These are phyloP conservation scores for Meteorus colon DNA, from an alignment of 2,888 invertebrate species.

Conservation along the genomic window DNA sequence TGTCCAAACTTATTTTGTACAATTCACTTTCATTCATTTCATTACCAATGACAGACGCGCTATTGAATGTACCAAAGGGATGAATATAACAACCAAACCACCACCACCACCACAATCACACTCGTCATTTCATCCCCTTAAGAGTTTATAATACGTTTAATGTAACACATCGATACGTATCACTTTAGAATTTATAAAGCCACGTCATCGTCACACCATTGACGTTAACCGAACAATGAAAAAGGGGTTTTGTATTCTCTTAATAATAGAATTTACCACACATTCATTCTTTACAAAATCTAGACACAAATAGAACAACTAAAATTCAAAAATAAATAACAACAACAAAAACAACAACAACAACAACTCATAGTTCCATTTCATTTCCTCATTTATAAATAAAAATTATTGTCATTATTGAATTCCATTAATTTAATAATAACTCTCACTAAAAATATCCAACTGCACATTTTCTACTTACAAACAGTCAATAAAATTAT, in stretches of 20 bases:
- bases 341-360: not conserved
- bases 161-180: constrained; percentile 52
- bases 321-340: not conserved
- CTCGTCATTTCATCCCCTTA: constrained; percentile 26
- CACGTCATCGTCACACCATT: constrained; percentile 54
- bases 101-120: not conserved
- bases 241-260: constrained; percentile 64
- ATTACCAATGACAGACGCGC: constrained; percentile 49
- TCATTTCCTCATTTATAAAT: too few relatives aligned
- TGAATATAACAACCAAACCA: constrained; percentile 42
- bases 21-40: constrained; percentile 10
- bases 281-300: not conserved
- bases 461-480: too few relatives aligned
- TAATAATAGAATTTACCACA: constrained; percentile 53
- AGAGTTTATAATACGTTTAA: not conserved
- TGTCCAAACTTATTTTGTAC: not conserved
- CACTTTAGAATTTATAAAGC: constrained; percentile 63
- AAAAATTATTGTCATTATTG: too few relatives aligned
- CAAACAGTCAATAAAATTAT: too few relatives aligned
- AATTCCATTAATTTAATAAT: too few relatives aligned
- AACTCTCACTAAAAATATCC: too few relatives aligned
- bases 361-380: not conserved
- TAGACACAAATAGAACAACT: not conserved
- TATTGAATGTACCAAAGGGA: constrained; percentile 43
- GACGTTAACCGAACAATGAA: constrained; percentile 52